phyloP scores from a whole-genome alignment of 1,140 invertebrate species.

The Drosophila ohnishii region DNA sequence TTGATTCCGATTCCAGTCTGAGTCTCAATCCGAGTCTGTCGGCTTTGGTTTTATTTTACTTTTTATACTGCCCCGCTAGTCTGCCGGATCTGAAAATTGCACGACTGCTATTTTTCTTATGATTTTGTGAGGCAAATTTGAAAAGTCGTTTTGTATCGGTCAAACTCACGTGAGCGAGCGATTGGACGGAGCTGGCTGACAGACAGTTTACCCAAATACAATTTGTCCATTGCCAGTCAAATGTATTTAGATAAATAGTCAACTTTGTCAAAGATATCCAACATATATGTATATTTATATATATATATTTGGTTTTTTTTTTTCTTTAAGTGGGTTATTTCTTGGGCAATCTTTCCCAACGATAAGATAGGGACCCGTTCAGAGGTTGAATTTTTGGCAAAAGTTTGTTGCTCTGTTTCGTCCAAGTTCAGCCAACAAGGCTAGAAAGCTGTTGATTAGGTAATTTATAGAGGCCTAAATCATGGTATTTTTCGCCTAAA shows the following conservation, averaged over 20 bases:
- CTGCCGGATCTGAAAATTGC: conserved; percentile 57
- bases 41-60: conserved; percentile 9
- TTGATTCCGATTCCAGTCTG: conserved; percentile 50
- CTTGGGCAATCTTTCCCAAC: conserved; percentile 15
- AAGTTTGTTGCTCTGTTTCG: conserved; percentile 12
- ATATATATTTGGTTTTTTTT: conserved; percentile 4
- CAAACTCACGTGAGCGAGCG: conserved; percentile 63
- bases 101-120: conserved; percentile 22
- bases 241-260: conserved; percentile 25
- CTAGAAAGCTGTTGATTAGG: conserved; percentile 8
- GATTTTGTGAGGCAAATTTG: conserved; percentile 50
- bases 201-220: conserved; percentile 62
- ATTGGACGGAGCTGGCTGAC: conserved; percentile 53
- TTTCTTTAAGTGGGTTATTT: conserved; percentile 18
- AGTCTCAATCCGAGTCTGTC: conserved; percentile 16
- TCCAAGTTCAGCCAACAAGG: background rate
- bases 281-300: background rate
- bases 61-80: background rate
- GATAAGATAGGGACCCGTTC: conserved; percentile 38
- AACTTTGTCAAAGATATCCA: conserved; percentile 7
- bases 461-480: conserved; percentile 4
- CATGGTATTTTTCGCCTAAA: background rate
- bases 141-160: conserved; percentile 67
- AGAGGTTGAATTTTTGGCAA: conserved; percentile 17
- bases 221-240: conserved; percentile 67